A percentile compares a stretch with the other conserved stretches of the same genome.
These are phyloP conservation scores for Lagodon rhomboides DNA, from an alignment of 2,797 vertebrate species.

Conservation along the genomic window DNA sequence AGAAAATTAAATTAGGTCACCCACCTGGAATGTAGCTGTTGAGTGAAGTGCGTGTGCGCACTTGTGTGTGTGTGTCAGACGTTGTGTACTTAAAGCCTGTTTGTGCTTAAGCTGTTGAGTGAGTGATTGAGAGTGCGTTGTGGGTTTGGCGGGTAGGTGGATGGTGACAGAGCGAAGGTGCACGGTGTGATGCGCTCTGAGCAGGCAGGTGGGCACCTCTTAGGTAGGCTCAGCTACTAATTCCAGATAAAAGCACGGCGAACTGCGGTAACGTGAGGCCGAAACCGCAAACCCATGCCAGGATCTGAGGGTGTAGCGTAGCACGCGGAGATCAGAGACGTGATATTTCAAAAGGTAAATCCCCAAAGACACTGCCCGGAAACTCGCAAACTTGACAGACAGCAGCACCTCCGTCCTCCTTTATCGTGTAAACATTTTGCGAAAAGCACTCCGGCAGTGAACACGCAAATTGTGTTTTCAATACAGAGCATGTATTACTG, in stretches of 20 bases:
- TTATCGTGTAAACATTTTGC: background rate
- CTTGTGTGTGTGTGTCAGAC: conserved; percentile 32
- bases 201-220: conserved; percentile 60
- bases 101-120: conserved; percentile 47
- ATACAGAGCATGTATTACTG: background rate
- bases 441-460: background rate
- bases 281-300: conserved; percentile 66
- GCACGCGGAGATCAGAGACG: conserved; percentile 59
- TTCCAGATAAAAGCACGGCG: conserved; percentile 76
- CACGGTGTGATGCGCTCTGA: conserved; percentile 61
- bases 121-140: conserved; percentile 52
- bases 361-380: background rate
- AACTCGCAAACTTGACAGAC: conserved; percentile 10
- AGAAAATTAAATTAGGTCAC: conserved; percentile 80
- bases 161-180: conserved; percentile 75
- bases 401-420: background rate
- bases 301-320: conserved; percentile 41
- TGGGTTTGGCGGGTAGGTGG: conserved; percentile 63
- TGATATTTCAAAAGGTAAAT: conserved; percentile 61
- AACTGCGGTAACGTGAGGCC: conserved; percentile 69
- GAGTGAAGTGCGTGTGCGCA: conserved; percentile 61
- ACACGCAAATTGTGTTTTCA: background rate
- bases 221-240: conserved; percentile 71
- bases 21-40: conserved; percentile 75
- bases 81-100: conserved; percentile 30